These are phyloP conservation scores for Tipula unca DNA, from an alignment of 2,888 invertebrate species.

Conservation along the genomic window DNA sequence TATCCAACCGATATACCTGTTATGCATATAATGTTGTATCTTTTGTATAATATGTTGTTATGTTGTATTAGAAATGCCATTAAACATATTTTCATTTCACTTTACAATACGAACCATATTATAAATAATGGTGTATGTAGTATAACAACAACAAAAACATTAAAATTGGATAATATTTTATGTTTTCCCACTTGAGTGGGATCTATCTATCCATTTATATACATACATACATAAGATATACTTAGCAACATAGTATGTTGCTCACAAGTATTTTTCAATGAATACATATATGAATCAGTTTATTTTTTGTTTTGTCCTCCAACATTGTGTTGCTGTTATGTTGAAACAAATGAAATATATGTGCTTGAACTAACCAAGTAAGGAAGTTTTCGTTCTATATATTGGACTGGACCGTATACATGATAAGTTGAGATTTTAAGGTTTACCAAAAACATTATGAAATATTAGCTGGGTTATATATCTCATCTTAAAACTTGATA, in stretches of 20 bases:
- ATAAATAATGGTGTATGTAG: not conserved
- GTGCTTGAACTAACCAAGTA: not conserved
- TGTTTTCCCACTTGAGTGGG: not conserved
- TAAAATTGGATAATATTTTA: not conserved
- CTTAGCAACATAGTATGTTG: not conserved
- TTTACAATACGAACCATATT: not conserved
- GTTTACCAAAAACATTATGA: too few relatives aligned
- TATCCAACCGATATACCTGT: not conserved
- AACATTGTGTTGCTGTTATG: not conserved
- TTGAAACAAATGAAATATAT: not conserved
- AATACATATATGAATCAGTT: not conserved
- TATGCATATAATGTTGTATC: not conserved
- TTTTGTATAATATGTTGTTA: not conserved
- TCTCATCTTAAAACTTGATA: too few relatives aligned
- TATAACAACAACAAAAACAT: not conserved
- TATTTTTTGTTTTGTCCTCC: not conserved
- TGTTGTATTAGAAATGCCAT: not conserved
- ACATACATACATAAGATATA: not conserved
- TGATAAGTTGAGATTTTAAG: too few relatives aligned
- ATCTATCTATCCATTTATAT: not conserved
- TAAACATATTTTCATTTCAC: not conserved
- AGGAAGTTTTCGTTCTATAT: too few relatives aligned
- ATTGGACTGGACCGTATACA: too few relatives aligned
- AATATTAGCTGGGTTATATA: too few relatives aligned
- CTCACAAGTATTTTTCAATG: not conserved